Evolutionary conservation across 2,888 invertebrate species (phyloP).

Genomic region (Xestoiulus laeticollis): DNA sequence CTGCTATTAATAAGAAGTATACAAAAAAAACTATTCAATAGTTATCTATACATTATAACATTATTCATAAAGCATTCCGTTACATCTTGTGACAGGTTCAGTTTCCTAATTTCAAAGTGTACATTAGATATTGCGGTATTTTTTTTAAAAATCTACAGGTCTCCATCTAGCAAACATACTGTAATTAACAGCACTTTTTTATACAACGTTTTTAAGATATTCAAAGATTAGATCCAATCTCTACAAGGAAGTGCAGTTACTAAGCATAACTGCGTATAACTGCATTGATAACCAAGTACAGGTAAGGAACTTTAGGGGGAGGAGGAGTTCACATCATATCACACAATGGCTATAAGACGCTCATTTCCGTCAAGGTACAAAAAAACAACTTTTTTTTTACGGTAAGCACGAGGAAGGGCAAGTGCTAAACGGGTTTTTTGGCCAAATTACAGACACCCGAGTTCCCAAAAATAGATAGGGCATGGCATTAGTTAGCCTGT

Average conservation of each 20-base stretch:
- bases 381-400: neutral
- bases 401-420: constrained; percentile 36
- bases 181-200: constrained; percentile 5
- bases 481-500: neutral
- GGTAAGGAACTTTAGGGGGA: constrained; percentile 13
- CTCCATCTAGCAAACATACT: neutral
- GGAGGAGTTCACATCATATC: constrained; percentile 33
- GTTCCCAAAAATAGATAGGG: constrained; percentile 2
- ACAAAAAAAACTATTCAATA: neutral
- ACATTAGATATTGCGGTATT: neutral
- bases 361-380: constrained; percentile 21
- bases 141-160: neutral
- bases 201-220: constrained; percentile 36
- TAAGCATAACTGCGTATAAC: neutral
- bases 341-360: constrained; percentile 12
- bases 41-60: neutral
- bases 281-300: neutral
- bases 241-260: constrained; percentile 31
- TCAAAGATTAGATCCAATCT: constrained; percentile 46
- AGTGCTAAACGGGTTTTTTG: constrained; percentile 5
- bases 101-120: neutral
- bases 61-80: neutral
- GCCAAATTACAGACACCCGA: neutral
- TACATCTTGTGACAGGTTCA: neutral
- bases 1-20: neutral